Evolutionary conservation across 2,888 invertebrate genomes (phyloP).

Genomic region (Hydropsyche betteni): DNA sequence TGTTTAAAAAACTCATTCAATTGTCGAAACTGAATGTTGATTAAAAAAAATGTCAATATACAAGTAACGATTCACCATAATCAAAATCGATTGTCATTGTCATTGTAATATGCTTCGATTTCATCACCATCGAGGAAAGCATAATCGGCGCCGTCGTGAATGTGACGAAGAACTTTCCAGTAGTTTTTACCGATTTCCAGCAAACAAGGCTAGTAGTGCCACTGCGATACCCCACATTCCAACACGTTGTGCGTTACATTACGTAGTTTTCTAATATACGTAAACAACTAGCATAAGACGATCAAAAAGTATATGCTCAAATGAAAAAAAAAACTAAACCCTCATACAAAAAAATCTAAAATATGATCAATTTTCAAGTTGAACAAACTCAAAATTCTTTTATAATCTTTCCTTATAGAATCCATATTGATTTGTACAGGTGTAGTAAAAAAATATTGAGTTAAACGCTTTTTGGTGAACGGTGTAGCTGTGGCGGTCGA

Average conservation of each 20-base stretch:
- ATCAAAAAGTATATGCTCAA: neutral
- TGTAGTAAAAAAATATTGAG: no score
- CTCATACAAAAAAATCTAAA: no score
- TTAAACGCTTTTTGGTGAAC: constrained; percentile 30
- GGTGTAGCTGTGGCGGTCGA: constrained; percentile 45
- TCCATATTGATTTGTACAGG: no score
- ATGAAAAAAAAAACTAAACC: no score
- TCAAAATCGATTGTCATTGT: no score
- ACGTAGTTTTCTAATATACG: constrained; percentile 39
- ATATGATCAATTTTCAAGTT: no score
- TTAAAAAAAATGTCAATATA: no score
- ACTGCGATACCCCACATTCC: constrained; percentile 35
- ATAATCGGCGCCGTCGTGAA: constrained; percentile 8
- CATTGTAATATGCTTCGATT: constrained; percentile 13
- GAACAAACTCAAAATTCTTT: no score
- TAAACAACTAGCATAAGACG: constrained; percentile 30
- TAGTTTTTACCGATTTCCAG: constrained; percentile 29
- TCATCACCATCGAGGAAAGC: constrained; percentile 21
- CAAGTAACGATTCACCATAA: no score
- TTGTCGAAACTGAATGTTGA: no score
- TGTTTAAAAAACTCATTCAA: no score
- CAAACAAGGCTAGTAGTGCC: constrained; percentile 31
- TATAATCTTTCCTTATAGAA: no score
- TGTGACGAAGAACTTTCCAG: constrained; percentile 20
- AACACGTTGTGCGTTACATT: constrained; percentile 34